Conservation (phyloP, 2,113 vertebrate genomes). For the Poecile atricapillus region DNA sequence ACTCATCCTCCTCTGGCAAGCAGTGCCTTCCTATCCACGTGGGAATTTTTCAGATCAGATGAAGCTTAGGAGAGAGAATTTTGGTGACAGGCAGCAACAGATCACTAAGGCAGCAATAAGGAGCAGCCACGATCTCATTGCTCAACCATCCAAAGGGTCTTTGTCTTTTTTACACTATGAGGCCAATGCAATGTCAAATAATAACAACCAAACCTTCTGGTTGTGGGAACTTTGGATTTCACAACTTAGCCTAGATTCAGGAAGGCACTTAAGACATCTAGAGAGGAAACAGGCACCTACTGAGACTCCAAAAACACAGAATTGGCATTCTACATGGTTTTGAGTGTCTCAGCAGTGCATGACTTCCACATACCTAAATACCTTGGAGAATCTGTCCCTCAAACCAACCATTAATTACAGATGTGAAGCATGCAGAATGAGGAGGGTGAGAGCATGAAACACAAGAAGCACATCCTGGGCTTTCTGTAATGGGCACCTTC, state of each 20-base stretch:
- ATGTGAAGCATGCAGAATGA: not conserved
- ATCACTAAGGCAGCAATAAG: not conserved
- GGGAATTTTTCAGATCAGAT: not conserved
- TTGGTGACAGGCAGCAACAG: not conserved
- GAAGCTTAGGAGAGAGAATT: not conserved
- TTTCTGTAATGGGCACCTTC: constrained; percentile 18
- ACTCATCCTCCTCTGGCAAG: not conserved
- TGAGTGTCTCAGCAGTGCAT: not conserved
- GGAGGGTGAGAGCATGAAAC: not conserved
- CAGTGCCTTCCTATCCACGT: not conserved
- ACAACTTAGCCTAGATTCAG: not conserved
- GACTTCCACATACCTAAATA: not conserved
- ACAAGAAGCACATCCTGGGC: not conserved
- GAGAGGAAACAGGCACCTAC: not conserved
- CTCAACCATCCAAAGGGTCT: not conserved
- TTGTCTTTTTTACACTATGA: not conserved
- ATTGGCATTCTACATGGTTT: not conserved
- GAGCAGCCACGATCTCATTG: not conserved
- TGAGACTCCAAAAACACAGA: not conserved
- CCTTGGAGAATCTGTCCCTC: not conserved
- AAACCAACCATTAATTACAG: constrained; percentile 17
- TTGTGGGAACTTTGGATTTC: not conserved
- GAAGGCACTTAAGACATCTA: not conserved
- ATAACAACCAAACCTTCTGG: not conserved
- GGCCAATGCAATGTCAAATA: not conserved